phyloP scores from a whole-genome alignment of 2,113 vertebrate genomes.

The Pelvicachromis taeniatus region DNA sequence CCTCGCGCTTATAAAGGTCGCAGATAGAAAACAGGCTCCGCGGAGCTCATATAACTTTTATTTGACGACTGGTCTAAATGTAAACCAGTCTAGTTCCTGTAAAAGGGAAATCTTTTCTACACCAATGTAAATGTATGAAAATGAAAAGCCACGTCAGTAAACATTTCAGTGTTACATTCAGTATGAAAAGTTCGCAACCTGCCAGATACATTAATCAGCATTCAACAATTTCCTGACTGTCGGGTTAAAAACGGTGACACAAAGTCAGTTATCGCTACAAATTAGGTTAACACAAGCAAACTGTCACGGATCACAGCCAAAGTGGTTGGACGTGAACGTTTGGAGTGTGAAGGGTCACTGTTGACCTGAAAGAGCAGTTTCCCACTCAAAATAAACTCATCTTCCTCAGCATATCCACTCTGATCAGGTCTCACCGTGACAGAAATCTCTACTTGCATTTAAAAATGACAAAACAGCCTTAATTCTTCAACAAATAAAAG shows the following conservation, averaged over 20 bases:
- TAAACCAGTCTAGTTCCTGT: background rate
- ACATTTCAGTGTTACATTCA: background rate
- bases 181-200: background rate
- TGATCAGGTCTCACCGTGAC: background rate
- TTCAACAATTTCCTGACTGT: background rate
- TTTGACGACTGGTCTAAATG: background rate
- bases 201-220: background rate
- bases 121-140: background rate
- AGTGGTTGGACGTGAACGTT: background rate
- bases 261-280: background rate
- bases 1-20: background rate
- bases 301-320: background rate
- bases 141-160: background rate
- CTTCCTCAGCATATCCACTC: background rate
- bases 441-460: background rate
- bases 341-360: background rate
- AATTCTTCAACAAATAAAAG: background rate
- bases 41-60: background rate
- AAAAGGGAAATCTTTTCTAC: background rate
- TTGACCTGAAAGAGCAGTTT: background rate
- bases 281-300: background rate
- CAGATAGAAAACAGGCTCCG: background rate
- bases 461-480: background rate
- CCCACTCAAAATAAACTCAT: accelerated
- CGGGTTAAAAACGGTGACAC: background rate